phyloP scores from a whole-genome alignment of 2,113 vertebrate genomes.

The Vidua chalybeata region DNA sequence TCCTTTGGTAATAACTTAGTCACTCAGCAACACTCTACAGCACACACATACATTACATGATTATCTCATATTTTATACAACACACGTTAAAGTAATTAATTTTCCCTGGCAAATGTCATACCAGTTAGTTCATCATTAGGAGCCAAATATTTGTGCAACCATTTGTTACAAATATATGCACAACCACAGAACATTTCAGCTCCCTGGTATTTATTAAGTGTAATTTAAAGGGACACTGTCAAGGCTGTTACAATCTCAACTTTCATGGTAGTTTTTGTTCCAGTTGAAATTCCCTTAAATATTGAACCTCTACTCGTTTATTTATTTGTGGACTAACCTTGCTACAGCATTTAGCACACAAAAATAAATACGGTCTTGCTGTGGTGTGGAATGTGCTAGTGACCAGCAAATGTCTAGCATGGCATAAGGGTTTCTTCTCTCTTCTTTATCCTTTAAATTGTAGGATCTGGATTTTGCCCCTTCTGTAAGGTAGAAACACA shows the following conservation, averaged over 20 bases:
- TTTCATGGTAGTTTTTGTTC: neutral
- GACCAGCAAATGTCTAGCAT: neutral
- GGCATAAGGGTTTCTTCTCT: neutral
- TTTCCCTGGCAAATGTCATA: constrained; percentile 77
- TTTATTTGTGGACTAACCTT: neutral
- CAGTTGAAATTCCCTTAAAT: constrained; percentile 1
- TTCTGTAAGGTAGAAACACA: neutral
- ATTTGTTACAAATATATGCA: constrained; percentile 76
- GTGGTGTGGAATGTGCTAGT: neutral
- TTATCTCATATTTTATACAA: constrained; percentile 76
- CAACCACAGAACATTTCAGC: constrained; percentile 68
- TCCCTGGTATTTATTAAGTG: constrained; percentile 57
- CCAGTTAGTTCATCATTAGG: constrained; percentile 73
- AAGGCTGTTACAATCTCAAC: neutral
- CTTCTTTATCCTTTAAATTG: neutral
- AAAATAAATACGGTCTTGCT: neutral
- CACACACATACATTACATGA: constrained; percentile 56
- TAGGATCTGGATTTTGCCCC: neutral
- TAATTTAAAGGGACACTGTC: constrained; percentile 71
- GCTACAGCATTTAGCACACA: neutral
- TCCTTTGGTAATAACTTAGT: constrained; percentile 72
- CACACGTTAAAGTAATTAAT: constrained; percentile 78
- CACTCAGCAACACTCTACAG: constrained; percentile 59
- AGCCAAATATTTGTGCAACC: constrained; percentile 80
- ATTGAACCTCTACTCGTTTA: neutral